A percentile compares a stretch with the other conserved stretches of the same genome.
phyloP scores from a whole-genome alignment of 2,888 invertebrate species.

The Sesia bembeciformis region DNA sequence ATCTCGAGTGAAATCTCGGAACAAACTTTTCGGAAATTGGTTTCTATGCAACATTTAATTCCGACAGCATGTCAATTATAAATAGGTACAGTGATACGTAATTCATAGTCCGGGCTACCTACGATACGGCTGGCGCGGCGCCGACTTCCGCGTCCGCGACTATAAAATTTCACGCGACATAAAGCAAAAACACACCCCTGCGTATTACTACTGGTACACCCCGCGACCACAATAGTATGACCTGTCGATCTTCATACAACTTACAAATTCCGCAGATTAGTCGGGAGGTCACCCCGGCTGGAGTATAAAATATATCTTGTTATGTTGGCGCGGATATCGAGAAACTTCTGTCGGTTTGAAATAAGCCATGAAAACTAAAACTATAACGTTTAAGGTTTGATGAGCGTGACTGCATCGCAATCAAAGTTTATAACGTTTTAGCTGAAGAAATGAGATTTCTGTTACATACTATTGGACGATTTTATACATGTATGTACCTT shows the following conservation, averaged over 20 bases:
- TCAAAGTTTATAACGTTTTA: not conserved
- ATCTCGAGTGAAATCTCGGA: too few species aligned
- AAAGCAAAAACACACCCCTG: conserved; percentile 73
- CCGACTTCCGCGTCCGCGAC: conserved; percentile 35
- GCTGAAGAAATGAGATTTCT: not conserved
- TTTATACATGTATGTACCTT: too few species aligned
- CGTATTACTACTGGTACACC: conserved; percentile 54
- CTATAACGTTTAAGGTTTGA: conserved; percentile 38
- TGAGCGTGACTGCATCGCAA: conserved; percentile 3
- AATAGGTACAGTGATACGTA: too few species aligned
- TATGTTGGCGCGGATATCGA: conserved; percentile 56
- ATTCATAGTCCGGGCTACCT: too few species aligned
- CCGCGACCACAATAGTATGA: conserved; percentile 38
- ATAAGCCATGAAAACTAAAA: conserved; percentile 57
- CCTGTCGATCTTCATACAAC: conserved; percentile 12
- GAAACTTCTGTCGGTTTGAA: conserved; percentile 52
- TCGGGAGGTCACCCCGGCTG: conserved; percentile 23
- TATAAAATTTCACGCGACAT: conserved; percentile 72
- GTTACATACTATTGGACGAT: too few species aligned
- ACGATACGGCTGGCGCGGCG: conserved; percentile 18
- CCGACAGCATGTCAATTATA: too few species aligned
- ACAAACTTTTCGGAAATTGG: too few species aligned
- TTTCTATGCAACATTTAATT: too few species aligned
- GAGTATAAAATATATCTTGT: conserved; percentile 56
- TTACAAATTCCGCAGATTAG: conserved; percentile 3